A percentile compares a stretch with the other conserved stretches of the same genome.
phyloP scores from a whole-genome alignment of 2,888 invertebrate genomes.

The Theretra japonica region DNA sequence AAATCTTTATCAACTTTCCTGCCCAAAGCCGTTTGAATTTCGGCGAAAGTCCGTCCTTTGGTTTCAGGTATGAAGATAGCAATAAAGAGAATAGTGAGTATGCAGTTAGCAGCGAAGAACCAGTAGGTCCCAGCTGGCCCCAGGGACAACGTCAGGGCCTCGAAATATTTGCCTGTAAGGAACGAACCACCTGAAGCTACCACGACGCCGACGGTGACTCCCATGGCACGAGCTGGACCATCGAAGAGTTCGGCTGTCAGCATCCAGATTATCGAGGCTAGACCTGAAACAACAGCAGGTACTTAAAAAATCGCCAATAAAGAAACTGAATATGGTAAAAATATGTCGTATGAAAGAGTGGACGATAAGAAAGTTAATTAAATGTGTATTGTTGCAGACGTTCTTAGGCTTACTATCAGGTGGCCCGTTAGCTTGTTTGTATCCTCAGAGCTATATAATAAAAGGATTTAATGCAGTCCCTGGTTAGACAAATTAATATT shows the following conservation, averaged over 20 bases:
- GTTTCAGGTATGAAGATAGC: conserved; percentile 46
- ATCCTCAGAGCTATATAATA: too few relatives aligned
- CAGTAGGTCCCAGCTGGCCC: conserved; percentile 46
- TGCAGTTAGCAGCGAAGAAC: conserved; percentile 37
- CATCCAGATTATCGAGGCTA: conserved; percentile 43
- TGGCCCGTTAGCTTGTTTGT: too few relatives aligned
- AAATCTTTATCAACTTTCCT: neutral
- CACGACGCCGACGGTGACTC: conserved; percentile 38
- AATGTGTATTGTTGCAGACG: too few relatives aligned
- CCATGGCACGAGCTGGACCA: conserved; percentile 43
- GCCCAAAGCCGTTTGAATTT: conserved; percentile 42
- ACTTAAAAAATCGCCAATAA: neutral
- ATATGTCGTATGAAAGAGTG: neutral
- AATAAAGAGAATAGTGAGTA: conserved; percentile 39
- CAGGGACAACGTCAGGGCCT: conserved; percentile 35
- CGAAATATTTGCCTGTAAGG: conserved; percentile 43
- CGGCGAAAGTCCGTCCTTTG: conserved; percentile 43
- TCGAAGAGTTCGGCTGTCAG: conserved; percentile 47
- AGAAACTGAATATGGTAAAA: neutral
- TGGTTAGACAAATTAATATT: too few relatives aligned
- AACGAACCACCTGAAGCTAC: conserved; percentile 38
- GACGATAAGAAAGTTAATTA: too few relatives aligned
- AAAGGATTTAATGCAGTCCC: too few relatives aligned
- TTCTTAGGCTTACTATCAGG: too few relatives aligned
- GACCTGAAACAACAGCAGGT: conserved; percentile 38